Conservation (phyloP, 1,140 invertebrate genomes). For the Drosophila mojavensis region DNA sequence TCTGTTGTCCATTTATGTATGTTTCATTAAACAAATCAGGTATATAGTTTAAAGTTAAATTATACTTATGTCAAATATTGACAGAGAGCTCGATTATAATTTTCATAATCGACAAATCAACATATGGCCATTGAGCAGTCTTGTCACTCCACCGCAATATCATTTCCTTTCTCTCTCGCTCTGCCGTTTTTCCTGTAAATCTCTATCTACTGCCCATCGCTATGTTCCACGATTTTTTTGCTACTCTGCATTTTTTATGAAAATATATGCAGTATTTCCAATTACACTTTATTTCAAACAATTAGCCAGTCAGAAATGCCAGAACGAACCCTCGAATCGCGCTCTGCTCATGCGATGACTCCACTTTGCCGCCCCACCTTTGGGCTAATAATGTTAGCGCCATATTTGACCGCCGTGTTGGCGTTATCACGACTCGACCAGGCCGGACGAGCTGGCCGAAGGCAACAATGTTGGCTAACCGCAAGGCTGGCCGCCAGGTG, state of each 20-base stretch:
- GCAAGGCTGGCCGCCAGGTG: constrained; percentile 54
- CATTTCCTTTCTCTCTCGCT: too few species aligned
- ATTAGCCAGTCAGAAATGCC: constrained; percentile 26
- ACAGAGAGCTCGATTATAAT: too few species aligned
- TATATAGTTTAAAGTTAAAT: too few species aligned
- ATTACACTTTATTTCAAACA: constrained; percentile 37
- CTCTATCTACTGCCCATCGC: neutral
- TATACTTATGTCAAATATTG: too few species aligned
- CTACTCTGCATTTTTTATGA: constrained; percentile 6
- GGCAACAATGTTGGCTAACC: constrained; percentile 65
- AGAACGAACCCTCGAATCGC: neutral
- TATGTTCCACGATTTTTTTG: neutral
- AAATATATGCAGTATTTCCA: constrained; percentile 27
- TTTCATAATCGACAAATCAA: too few species aligned
- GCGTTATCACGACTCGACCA: constrained; percentile 57
- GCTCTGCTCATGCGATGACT: neutral
- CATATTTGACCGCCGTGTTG: constrained; percentile 66
- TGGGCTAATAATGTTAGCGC: constrained; percentile 66
- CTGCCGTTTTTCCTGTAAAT: neutral
- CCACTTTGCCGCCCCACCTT: neutral
- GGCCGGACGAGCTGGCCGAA: constrained; percentile 10
- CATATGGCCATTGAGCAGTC: too few species aligned
- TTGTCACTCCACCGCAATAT: too few species aligned
- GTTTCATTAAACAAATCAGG: too few species aligned
- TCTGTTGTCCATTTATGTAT: too few species aligned